A percentile compares a stretch with the other conserved stretches of the same genome.
These are phyloP conservation scores for Dolichallabes microphthalmus DNA, from an alignment of 2,113 vertebrate species.

Conservation along the genomic window DNA sequence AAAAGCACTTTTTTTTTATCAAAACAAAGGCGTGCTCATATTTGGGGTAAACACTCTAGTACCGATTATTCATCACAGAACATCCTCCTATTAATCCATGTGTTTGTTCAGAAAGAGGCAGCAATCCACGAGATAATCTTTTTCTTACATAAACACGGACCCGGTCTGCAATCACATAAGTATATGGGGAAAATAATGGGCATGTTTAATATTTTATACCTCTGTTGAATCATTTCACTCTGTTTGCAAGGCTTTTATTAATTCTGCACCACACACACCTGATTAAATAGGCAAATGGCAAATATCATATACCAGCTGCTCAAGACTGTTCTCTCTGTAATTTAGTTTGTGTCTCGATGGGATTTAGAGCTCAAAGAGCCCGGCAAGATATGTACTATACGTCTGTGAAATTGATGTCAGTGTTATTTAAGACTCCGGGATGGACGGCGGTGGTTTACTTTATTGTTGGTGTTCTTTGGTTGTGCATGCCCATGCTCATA, in stretches of 20 bases:
- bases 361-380: not conserved
- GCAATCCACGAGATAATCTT: not conserved
- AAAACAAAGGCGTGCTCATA: not conserved
- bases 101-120: not conserved
- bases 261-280: not conserved
- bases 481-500: not conserved
- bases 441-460: not conserved
- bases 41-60: not conserved
- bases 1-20: not conserved
- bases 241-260: not conserved
- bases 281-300: not conserved
- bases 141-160: not conserved
- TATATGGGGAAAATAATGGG: not conserved
- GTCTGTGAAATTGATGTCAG: not conserved
- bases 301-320: not conserved
- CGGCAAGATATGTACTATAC: not conserved
- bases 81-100: not conserved
- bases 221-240: not conserved
- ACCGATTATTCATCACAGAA: not conserved
- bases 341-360: not conserved
- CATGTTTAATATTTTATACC: not conserved
- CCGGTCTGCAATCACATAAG: not conserved
- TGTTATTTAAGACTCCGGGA: not conserved
- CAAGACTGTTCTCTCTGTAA: not conserved
- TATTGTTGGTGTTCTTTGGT: not conserved